A percentile compares a stretch with the other conserved stretches of the same genome.
These are phyloP conservation scores for Eurois occulta DNA, from an alignment of 2,888 invertebrate genomes.

Conservation along the genomic window DNA sequence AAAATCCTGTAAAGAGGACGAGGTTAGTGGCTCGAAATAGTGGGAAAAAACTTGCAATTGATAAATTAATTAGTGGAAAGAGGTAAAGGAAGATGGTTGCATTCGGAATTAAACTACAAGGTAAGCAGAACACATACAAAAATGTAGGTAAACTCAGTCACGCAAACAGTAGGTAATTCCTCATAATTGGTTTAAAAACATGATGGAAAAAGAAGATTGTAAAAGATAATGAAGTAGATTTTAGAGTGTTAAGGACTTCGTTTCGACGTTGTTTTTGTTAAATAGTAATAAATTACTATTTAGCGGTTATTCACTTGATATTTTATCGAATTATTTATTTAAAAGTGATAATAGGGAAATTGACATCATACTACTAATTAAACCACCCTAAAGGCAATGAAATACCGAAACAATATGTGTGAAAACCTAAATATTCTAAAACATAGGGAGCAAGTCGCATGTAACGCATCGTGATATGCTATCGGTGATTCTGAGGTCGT, in stretches of 20 bases:
- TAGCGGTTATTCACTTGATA: not conserved
- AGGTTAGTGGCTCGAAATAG: not conserved
- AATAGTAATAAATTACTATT: not conserved
- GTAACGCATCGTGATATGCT: conserved; percentile 50
- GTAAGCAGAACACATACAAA: not conserved
- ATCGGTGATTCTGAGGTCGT: conserved; percentile 78
- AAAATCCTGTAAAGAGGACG: not conserved
- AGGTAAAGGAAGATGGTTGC: not conserved
- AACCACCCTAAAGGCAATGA: not conserved
- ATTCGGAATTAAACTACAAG: not conserved
- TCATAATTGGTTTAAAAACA: not conserved
- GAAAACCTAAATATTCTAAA: conserved; percentile 24
- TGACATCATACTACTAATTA: not conserved
- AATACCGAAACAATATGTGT: not conserved
- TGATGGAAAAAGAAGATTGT: not conserved
- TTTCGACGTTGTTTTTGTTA: not conserved
- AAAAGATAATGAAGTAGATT: not conserved
- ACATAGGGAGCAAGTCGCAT: conserved; percentile 15
- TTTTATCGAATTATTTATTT: not conserved
- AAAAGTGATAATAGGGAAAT: not conserved
- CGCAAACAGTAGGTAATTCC: not conserved
- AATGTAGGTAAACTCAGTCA: not conserved
- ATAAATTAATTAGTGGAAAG: not conserved
- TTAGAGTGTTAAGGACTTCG: not conserved
- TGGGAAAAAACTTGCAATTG: not conserved